These are phyloP conservation scores for Bellardia bayeri DNA, from an alignment of 2,888 invertebrate species.

Conservation along the genomic window DNA sequence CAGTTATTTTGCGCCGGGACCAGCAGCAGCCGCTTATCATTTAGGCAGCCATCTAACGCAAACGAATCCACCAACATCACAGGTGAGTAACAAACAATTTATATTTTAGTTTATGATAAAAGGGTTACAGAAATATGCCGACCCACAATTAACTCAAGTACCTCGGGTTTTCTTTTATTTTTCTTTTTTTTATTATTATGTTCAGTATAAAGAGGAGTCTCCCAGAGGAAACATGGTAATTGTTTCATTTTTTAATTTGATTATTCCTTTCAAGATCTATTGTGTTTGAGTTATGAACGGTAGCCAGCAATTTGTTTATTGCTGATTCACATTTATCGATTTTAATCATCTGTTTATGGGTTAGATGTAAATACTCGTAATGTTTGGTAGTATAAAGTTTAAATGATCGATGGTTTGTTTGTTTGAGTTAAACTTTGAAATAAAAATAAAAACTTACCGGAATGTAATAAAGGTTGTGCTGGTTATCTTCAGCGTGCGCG, in stretches of 20 bases:
- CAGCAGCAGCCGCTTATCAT: constrained; percentile 84
- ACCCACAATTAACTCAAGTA: constrained; percentile 75
- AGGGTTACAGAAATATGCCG: constrained; percentile 53
- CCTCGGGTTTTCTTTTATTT: constrained; percentile 42
- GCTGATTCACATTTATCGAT: constrained; percentile 10
- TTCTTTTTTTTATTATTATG: neutral
- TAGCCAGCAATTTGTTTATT: constrained; percentile 57
- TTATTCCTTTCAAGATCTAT: constrained; percentile 27
- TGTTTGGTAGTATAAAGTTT: neutral
- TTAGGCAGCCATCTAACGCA: constrained; percentile 84
- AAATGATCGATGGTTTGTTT: constrained; percentile 40
- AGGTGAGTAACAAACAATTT: constrained; percentile 80
- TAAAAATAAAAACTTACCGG: constrained; percentile 16
- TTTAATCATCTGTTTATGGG: constrained; percentile 24
- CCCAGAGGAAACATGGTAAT: constrained; percentile 62
- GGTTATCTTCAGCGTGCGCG: neutral
- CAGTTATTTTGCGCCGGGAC: constrained; percentile 84
- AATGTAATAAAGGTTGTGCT: constrained; percentile 32
- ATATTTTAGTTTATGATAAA: constrained; percentile 34
- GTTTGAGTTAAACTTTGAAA: constrained; percentile 16
- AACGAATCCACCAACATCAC: constrained; percentile 83
- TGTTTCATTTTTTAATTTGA: constrained; percentile 20
- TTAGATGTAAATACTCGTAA: neutral
- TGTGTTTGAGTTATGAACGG: constrained; percentile 38
- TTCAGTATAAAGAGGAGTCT: neutral